phyloP scores from a whole-genome alignment of 1,140 invertebrate species.

The Ridgeia piscesae region DNA sequence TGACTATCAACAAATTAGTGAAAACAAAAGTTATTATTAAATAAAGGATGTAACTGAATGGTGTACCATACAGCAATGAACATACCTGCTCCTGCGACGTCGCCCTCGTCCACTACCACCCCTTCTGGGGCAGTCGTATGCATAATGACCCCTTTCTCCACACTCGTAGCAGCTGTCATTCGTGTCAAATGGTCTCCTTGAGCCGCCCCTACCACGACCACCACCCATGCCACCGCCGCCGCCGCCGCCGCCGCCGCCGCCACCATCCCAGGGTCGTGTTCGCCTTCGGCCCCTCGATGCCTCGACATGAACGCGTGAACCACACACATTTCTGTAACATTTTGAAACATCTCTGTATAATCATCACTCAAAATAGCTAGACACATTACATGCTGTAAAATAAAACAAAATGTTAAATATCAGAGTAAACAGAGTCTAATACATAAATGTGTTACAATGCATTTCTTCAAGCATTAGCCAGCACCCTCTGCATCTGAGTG shows the following conservation, averaged over 20 bases:
- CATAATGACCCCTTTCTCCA: slow-evolving; percentile 87
- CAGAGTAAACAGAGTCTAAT: neutral
- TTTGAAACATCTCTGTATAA: neutral
- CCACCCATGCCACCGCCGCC: slow-evolving; percentile 44
- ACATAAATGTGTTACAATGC: neutral
- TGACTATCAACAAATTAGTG: neutral
- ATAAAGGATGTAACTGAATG: neutral
- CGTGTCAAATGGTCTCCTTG: slow-evolving; percentile 68
- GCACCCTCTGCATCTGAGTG: too few species aligned
- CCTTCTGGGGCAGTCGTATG: slow-evolving; percentile 71
- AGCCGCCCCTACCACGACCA: slow-evolving; percentile 55
- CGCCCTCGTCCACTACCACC: slow-evolving; percentile 22
- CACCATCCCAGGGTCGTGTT: slow-evolving; percentile 58
- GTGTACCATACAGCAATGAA: neutral
- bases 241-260: too few species aligned
- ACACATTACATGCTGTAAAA: neutral
- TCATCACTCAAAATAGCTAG: neutral
- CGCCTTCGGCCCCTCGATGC: slow-evolving; percentile 77
- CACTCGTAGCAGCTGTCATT: slow-evolving; percentile 91
- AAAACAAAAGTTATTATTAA: neutral
- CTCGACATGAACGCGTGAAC: slow-evolving; percentile 84
- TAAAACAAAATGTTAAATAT: neutral
- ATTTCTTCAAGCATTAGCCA: neutral
- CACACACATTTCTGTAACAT: slow-evolving; percentile 74
- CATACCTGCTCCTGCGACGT: slow-evolving; percentile 19